These are phyloP conservation scores for Triops longicaudatus DNA, from an alignment of 1,140 invertebrate genomes.

Conservation along the genomic window DNA sequence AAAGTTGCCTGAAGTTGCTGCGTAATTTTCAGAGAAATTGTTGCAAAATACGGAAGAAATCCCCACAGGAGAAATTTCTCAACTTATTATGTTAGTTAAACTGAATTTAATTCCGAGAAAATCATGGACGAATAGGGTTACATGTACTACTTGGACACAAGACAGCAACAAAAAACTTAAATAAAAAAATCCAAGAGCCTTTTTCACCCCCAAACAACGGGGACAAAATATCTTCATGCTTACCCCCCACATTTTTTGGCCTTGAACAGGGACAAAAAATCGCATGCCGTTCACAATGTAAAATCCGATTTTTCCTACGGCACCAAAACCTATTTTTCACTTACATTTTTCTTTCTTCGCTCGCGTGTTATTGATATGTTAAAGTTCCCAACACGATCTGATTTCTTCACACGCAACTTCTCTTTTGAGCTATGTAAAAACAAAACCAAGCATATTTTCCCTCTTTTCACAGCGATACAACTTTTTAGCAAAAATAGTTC, in stretches of 20 bases:
- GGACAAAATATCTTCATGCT: neutral
- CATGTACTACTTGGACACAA: slow-evolving; percentile 3
- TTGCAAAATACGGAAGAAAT: too few species aligned
- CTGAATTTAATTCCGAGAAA: too few species aligned
- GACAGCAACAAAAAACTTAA: too few species aligned
- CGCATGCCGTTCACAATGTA: neutral
- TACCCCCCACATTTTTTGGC: neutral
- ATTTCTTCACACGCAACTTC: neutral
- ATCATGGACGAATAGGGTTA: neutral
- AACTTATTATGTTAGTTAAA: too few species aligned
- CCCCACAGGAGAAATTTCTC: too few species aligned
- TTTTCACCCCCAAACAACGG: neutral
- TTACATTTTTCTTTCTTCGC: neutral
- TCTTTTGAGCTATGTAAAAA: neutral
- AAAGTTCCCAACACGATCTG: neutral
- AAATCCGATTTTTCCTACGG: neutral
- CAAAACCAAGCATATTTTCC: neutral
- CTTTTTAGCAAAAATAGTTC: slow-evolving; percentile 15
- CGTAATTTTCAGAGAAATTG: too few species aligned
- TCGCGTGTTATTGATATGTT: slow-evolving; percentile 9
- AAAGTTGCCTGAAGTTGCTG: too few species aligned
- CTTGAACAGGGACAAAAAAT: neutral
- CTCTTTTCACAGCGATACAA: neutral
- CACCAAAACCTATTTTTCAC: neutral
- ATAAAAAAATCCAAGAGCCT: neutral